phyloP scores from a whole-genome alignment of 1,140 invertebrate species.

The Sitobion miscanthi region DNA sequence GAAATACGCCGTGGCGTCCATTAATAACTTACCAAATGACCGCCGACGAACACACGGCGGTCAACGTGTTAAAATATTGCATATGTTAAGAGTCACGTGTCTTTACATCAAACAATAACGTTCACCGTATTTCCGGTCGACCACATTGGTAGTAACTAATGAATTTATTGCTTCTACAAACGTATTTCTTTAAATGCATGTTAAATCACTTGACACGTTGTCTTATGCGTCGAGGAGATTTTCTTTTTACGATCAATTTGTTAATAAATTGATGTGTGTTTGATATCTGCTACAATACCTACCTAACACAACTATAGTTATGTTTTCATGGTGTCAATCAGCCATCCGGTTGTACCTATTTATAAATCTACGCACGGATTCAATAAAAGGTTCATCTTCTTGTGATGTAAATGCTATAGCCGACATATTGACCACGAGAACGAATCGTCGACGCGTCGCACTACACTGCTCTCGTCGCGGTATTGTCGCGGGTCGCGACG shows the following conservation, averaged over 20 bases:
- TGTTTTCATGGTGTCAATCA: constrained; percentile 3
- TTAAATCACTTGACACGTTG: constrained; percentile 4
- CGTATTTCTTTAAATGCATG: neutral
- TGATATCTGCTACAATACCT: neutral
- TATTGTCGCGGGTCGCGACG: neutral
- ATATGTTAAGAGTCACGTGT: constrained; percentile 14
- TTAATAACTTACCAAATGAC: too few species aligned
- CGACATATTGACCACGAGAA: neutral
- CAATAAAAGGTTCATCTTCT: constrained; percentile 21
- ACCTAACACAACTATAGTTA: neutral
- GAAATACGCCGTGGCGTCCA: too few species aligned
- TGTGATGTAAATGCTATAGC: neutral
- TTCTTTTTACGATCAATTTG: constrained; percentile 27
- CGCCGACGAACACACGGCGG: too few species aligned
- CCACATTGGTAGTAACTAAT: constrained; percentile 32
- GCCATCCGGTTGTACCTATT: neutral
- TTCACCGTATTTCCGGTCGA: constrained; percentile 37
- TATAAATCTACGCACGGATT: neutral
- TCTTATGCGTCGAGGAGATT: neutral
- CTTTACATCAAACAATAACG: constrained; percentile 38
- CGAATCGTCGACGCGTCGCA: neutral
- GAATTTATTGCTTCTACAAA: constrained; percentile 27
- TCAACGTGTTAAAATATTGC: too few species aligned
- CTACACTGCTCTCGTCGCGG: neutral
- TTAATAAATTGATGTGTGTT: neutral